These are phyloP conservation scores for Paratrypauchen microcephalus DNA, from an alignment of 2,797 vertebrate species.

Conservation along the genomic window DNA sequence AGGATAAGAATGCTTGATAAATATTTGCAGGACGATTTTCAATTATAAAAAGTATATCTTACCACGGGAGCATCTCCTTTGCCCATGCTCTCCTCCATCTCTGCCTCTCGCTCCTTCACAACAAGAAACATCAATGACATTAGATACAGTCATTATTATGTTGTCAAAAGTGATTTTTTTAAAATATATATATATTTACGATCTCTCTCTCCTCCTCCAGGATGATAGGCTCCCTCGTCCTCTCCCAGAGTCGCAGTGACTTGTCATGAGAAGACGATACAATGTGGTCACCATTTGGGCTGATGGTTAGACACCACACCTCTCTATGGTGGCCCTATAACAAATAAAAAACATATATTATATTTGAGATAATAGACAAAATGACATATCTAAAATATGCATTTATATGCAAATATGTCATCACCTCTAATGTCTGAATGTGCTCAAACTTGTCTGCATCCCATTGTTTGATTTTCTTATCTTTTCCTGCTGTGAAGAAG, in stretches of 20 bases:
- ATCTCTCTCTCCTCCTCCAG: slow-evolving; percentile 94
- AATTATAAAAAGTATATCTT: slow-evolving; percentile 47
- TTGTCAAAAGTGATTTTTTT: not conserved
- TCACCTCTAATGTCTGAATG: slow-evolving; percentile 95
- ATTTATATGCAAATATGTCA: not conserved
- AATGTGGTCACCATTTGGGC: slow-evolving; percentile 91
- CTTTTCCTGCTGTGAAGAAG: slow-evolving; percentile 97
- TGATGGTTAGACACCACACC: slow-evolving; percentile 92
- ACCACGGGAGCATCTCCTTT: slow-evolving; percentile 91
- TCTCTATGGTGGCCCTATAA: slow-evolving; percentile 92
- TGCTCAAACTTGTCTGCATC: slow-evolving; percentile 96
- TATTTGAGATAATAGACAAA: not conserved
- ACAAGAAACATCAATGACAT: not conserved
- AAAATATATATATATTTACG: slow-evolving; percentile 68
- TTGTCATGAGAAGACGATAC: slow-evolving; percentile 95
- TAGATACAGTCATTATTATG: not conserved
- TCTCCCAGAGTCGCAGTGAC: slow-evolving; percentile 94
- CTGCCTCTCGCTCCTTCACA: slow-evolving; percentile 87
- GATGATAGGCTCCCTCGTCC: slow-evolving; percentile 91
- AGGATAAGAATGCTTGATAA: not conserved
- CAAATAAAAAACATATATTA: not conserved
- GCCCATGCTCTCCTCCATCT: slow-evolving; percentile 91
- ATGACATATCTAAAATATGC: not conserved
- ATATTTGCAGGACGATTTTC: not conserved
- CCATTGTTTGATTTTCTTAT: slow-evolving; percentile 96